Evolutionary conservation across 2,888 invertebrate species (phyloP).

Genomic region (Galerucella nymphaeae): DNA sequence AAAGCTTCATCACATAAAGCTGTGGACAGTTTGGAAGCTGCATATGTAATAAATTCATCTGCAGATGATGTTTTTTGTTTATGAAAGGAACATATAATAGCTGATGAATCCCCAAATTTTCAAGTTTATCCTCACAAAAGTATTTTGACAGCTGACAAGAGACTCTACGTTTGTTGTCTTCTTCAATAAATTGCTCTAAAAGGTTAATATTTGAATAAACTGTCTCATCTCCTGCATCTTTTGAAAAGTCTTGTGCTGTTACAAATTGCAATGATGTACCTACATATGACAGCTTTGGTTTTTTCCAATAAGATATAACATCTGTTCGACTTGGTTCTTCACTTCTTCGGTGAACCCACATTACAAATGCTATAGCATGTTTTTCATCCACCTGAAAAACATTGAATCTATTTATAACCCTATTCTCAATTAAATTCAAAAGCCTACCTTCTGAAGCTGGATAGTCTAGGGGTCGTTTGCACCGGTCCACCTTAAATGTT

Average conservation of each 20-base stretch:
- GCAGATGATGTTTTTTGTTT: no score
- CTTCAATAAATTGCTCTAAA: no score
- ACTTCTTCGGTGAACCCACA: neutral
- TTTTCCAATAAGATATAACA: constrained; percentile 1
- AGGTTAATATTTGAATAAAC: neutral
- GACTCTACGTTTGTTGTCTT: no score
- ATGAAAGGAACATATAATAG: no score
- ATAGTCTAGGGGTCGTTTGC: no score
- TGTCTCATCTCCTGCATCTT: neutral
- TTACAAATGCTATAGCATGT: constrained; percentile 1
- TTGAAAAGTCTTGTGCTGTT: neutral
- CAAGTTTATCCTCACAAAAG: no score
- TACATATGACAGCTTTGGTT: neutral
- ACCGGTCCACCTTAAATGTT: no score
- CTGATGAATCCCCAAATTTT: no score
- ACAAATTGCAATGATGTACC: neutral
- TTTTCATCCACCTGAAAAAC: constrained; percentile 4
- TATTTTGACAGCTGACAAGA: no score
- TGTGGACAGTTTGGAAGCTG: no score
- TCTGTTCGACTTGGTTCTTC: neutral
- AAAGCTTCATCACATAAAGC: no score
- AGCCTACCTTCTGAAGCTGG: neutral
- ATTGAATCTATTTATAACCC: neutral
- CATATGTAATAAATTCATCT: no score
- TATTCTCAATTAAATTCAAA: neutral